Base-by-base conservation (phyloP, 2,113 vertebrate genomes). In the Tychaedon coryphoeus region DNA sequence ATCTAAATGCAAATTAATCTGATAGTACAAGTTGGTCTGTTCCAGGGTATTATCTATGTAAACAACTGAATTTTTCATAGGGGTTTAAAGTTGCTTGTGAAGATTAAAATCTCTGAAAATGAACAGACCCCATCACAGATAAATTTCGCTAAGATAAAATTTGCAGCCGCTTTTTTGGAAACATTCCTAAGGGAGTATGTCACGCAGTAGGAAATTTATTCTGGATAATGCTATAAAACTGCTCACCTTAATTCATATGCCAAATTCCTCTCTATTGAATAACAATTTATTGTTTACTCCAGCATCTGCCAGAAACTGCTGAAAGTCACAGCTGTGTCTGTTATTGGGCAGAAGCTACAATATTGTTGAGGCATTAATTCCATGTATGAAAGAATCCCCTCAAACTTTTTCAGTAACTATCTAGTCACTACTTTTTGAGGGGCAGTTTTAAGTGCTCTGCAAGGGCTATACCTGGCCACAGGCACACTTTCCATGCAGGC, bases 201-300 rank as follows among this genome's bases (percentile, higher is more conserved):
- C 94, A 97, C 89, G 90, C 72, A 88, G 73, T 88, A 97, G 92
- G 93, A 97, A 97, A 96, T 91, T 83, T 88, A 85, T 95, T 96
- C 94, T 97, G 94, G 73, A 95, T 91, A 95, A 91, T 20, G 31
- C 80, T 83, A 57, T 92, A 94, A 97, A 94, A 97, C 95, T 83
- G 61, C 69, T 95, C 95, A 97, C 96, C 96, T 98, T 93, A 83
- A 89, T 87, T 88, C 90, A 42, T 19, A 95, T 31, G 95, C 96
- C 97, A 97, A 97, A 93, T 95, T 81, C 88, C 93, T 93, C 86
- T 95, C 91, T 96, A 93, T 76, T 95, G 93, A 97, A 79, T 94
- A 96, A 66, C 82, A 92, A 87, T 92, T 92, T 94, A 95, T 81
- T 67, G 72, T 70, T 45, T 69, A 76, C 17, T 65, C 42, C 56